Evolutionary conservation across 92 coral and sea anemone species (phyloP), one percentile per base, ranked within the genome.

Genomic region (Meandrina meandrites): DNA sequence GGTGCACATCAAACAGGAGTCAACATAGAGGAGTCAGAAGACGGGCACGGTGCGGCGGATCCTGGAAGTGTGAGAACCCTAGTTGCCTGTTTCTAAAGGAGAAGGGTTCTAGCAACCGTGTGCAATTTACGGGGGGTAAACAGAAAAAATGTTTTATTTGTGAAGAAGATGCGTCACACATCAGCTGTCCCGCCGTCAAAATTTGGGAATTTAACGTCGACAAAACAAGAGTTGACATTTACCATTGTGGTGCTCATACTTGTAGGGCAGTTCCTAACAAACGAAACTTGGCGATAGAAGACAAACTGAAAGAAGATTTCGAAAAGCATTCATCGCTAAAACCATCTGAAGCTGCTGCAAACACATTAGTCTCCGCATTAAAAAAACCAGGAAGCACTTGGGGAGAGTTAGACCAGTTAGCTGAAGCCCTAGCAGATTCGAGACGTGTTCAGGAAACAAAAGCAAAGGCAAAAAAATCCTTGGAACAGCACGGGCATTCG

Each of bases 151-250:
- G 94, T 27, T 76, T 57, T 56, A 42, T 80, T n/a, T 89, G 90
- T 64, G 91, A 78, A 35, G 67, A 11, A 35, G 62, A 27, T 32
- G 87, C 84, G 22, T 31, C 67, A 1, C 69, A 32, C 35, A 71
- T 87, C 16, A 78, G 75, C 15, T 92, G 95, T 70, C 80, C 77
- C 14, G 91, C 92, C 22, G 50, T 68, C 16, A 92, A 92, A 84
- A 75, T 92, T 19, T 92, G 95, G 91, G 95, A 92, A 68, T 92
- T 92, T 74, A 72, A 64, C 31, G 5, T 75, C 11, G 66, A 17
- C 60, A 92, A 87, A 76, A 71, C 83, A 1, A 48, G 5, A 21
- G 91, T 87, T 1, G 85, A 32, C 79, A 88, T 92, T 40, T 92
- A 68, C 79, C 95, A 92, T 50, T 45, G 30, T 58, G 95, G 95